Evolutionary conservation across 2,797 vertebrate genomes (phyloP), one percentile per base, ranked within the genome.

Genomic region (Brotogeris chrysoptera): DNA sequence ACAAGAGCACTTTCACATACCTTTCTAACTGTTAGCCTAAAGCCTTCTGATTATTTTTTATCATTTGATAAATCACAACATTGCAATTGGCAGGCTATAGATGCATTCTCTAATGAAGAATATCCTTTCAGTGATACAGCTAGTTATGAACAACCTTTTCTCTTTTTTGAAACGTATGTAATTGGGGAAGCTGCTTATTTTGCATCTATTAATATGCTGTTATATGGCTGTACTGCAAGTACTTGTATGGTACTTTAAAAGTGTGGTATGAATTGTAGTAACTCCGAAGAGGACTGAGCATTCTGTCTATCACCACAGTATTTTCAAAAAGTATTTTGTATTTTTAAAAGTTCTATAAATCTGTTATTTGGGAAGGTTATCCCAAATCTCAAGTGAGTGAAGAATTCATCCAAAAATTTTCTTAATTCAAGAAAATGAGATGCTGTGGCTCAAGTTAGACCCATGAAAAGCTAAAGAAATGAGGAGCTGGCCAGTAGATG

Each of bases 11-110:
- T 92, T 94, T 79, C 55, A 60, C 63, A 73, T 73, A 16, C 63
- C 60, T 91, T 90, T 91, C 53, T 96, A 88, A 94, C 78, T 79
- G 44, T 91, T 91, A 73, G 5, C 64, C 36, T 69, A 79, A 91
- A 92, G 30, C 23, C 41, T 88, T 81, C 95, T 69, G 18, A 50
- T 76, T 85, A 59, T 83, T 89, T 87, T 92, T 93, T 65, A 80
- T 72, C 47, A 72, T 74, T 77, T 61, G 43, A 76, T 92, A 88
- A 84, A 79, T 88, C 66, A 64, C 39, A 86, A 15, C 39, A 23
- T 79, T 91, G 82, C 73, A 88, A 15, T 44, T 90, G 77, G 46
- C 72, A 86, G 73, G 39, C 38, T 89, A 28, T 44, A 47, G 66
- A 41, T 78, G 55, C 16, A 7, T 77, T 83, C 61, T 78, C 6